Base-by-base conservation (phyloP, 2,888 invertebrate genomes). In the Horisme vitalbata region DNA sequence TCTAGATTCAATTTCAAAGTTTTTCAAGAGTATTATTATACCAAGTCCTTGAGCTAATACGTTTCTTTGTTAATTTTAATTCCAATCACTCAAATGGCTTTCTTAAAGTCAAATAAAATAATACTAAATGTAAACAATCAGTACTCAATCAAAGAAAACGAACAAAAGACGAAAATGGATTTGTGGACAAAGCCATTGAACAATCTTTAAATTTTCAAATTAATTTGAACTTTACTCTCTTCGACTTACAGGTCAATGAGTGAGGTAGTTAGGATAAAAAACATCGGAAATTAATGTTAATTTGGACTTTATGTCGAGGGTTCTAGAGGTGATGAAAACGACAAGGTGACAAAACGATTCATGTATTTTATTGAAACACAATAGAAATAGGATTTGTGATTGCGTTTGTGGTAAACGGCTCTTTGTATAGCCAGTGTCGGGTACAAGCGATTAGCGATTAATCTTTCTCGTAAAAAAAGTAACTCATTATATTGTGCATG, bases 351-450 rank as follows among this genome's bases (percentile, higher is more conserved):
- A 50, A 69, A 63, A 61, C 70, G 59, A 68, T 74, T 73, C 64
- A 57, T 64, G 61, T 61, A 72, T 65, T 61, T 66, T 65, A 67
- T 67, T 65, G 62, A 52, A 61, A 62, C 61, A 80, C 77, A 82
- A 80, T 75, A 52, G 72, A 65, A 66, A 72, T 71, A 67, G 68
- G 43, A 28, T 39, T 26, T 44, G 32, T 37, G 27, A 43, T 43
- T 38, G 43, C 43, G 11, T 34, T 44, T 49, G 48, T 39, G 39
- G 48, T 34, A 18, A 31, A 30, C 20, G 11, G 23, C 18, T 49
- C 33, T 45, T 30, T 36, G 18, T 6, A 11, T 8, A 32, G 18
- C 2, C 5, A 3, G 15, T 23, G 14, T 26, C 15, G 8, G 41
- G 28, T 21, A n/a, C 18, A 33, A 41, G 41, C 2, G n/a, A 28